Evolutionary conservation across 2,797 vertebrate genomes (phyloP), one percentile per base, ranked within the genome.

Genomic region (Dryobates pubescens): DNA sequence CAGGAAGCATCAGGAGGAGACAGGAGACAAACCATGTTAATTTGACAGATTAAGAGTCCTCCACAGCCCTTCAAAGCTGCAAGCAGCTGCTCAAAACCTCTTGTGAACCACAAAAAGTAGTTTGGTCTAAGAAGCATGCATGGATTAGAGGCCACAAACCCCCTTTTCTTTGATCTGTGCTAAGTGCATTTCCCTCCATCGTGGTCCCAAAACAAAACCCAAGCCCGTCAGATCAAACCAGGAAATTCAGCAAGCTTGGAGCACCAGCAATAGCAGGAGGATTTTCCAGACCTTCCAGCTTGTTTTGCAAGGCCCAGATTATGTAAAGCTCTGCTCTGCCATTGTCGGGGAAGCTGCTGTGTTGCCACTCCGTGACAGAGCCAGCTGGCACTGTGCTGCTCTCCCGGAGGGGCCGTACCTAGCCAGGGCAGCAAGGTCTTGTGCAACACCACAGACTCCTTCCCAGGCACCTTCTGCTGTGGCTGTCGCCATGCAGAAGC

Each of bases 201-300:
- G 13, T 2, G 0, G 41, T 43, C 51, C 63, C 71, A 19, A 49
- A 86, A 72, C 81, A 73, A 89, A 78, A 92, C 26, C 45, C 62
- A 57, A 43, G 70, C 76, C 54, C 29, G 1, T 1, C 62, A 58
- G 75, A 69, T 36, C 43, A 67, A 82, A 86, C 45, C 74, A 81
- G 93, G 94, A 93, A 96, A 89, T 64, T 71, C 19, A n/a, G 80
- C 89, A 41, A 94, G 83, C 70, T 94, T 62, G 61, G 88, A 93
- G 88, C 70, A 87, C 30, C 14, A 67, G 91, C 93, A 95, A 93
- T 73, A 89, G 89, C 78, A 29, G 82, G 86, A 94, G 87, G 86
- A 86, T 93, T 94, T 94, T 88, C 82, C 93, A 90, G 91, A 73
- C 86, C 73, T 90, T 83, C 43, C 4, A 95, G 92, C 94, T 91